Percentiles rank a stretch among this genome's conserved stretches.
Evolutionary conservation across 2,113 vertebrate species (phyloP).

Genomic region (Montifringilla adamsi): DNA sequence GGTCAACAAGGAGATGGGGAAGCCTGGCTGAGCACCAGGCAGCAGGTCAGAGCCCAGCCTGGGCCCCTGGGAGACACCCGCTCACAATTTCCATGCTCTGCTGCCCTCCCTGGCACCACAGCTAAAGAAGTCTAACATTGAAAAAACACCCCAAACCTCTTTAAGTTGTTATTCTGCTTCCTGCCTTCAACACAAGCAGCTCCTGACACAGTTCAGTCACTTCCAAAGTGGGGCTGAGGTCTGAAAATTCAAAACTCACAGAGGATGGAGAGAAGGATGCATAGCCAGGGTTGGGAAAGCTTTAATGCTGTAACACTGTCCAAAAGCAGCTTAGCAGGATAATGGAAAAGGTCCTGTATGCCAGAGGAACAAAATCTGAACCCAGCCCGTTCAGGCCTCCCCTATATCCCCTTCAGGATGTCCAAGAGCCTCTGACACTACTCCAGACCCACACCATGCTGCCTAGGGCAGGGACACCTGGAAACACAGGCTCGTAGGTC

Average conservation of each 20-base stretch:
- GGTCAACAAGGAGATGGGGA: not conserved
- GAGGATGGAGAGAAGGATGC: not conserved
- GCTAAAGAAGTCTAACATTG: not conserved
- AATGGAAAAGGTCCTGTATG: not conserved
- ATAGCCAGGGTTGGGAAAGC: not conserved
- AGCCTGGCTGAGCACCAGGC: not conserved
- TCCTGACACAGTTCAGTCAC: not conserved
- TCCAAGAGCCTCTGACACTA: not conserved
- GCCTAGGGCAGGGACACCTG: not conserved
- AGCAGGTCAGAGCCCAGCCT: not conserved
- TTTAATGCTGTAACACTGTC: not conserved
- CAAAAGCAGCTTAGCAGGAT: not conserved
- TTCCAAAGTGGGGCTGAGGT: not conserved
- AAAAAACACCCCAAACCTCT: not conserved
- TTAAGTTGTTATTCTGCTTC: not conserved
- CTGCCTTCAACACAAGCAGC: not conserved
- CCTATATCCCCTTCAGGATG: not conserved
- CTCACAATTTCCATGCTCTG: not conserved
- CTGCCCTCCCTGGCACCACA: not conserved
- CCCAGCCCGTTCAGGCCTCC: not conserved
- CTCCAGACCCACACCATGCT: accelerated
- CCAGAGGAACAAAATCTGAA: not conserved
- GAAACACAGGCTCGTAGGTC: accelerated
- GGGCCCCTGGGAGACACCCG: accelerated
- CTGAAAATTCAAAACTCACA: not conserved